A percentile compares a stretch with the other conserved stretches of the same genome.
Evolutionary conservation across 2,113 vertebrate species (phyloP).

Genomic region (Phylloscopus trochiloides): DNA sequence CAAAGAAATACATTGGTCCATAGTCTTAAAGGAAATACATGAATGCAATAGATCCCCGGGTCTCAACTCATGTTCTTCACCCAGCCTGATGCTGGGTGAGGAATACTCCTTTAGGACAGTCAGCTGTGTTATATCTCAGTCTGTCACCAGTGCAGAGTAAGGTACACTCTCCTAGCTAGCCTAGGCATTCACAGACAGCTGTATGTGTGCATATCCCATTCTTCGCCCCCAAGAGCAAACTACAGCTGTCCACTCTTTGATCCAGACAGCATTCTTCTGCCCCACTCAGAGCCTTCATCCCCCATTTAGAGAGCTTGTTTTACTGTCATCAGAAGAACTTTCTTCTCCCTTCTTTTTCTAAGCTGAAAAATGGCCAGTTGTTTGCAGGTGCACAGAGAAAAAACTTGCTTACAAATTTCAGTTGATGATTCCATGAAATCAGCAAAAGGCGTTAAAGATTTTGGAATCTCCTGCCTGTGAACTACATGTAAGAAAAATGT

Average conservation of each 20-base stretch:
- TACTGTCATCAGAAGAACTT: neutral
- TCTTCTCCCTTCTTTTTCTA: neutral
- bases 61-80: neutral
- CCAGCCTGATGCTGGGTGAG: neutral
- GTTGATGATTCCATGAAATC: neutral
- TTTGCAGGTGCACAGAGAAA: neutral
- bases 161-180: accelerated
- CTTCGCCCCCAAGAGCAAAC: neutral
- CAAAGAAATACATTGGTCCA: neutral
- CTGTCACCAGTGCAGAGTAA: neutral
- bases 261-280: neutral
- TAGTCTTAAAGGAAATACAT: neutral
- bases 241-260: neutral
- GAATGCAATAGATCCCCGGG: neutral
- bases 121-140: neutral
- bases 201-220: neutral
- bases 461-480: neutral
- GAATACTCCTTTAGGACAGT: neutral
- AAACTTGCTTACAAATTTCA: neutral
- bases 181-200: neutral
- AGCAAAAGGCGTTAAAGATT: neutral
- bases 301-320: neutral
- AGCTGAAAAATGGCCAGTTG: neutral
- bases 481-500: neutral
- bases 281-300: neutral